Evolutionary conservation across 2,888 invertebrate species (phyloP), one percentile per base, ranked within the genome.

Genomic region (Drosophila prolongata): DNA sequence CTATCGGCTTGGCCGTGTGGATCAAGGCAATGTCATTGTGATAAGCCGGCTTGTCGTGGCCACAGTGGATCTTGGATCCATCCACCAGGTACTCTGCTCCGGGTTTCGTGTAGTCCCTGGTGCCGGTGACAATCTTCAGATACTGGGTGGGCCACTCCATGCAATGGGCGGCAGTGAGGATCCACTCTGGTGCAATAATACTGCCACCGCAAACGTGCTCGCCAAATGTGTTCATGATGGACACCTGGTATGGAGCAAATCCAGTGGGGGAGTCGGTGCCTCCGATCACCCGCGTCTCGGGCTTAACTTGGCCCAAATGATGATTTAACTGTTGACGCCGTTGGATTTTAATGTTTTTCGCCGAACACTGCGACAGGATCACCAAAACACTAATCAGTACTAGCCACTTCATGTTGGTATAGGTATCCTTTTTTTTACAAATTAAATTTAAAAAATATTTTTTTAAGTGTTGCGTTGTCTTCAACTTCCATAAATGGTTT

Each of bases 1-100:
- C 90, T 6, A 95, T 93, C 44, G 94, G 93, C 3, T 92, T 84
- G 9, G 93, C 91, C 6, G 96, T 92, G 78, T 94, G 94, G 1
- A 96, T 83, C 0, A 96, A 90, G 0, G 95, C 96, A 65, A 96
- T 95, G 79, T 96, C 96, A 87, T 96, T 94, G 52, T 92, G 90
- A 58, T 90, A 91, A 49, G 70, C 69, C 1, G 92, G 92, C 6
- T 84, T 73, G 49, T 92, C 82, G 64, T 90, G 86, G 2, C 70
- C 54, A 19, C 89, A 88, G 49, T 92, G 92, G 14, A 86, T 65
- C 14, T 82, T 79, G 1, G 88, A 72, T 8, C 68, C 68, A 40
- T 86, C 81, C 4, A 89, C 83, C 1, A 67, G 52, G 59, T 91
- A 81, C 11, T 81, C 82, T 0, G 78, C 90, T n/a, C 76, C 90